Evolutionary conservation across 2,888 invertebrate genomes (phyloP).

Genomic region (Leistus spinibarbis): DNA sequence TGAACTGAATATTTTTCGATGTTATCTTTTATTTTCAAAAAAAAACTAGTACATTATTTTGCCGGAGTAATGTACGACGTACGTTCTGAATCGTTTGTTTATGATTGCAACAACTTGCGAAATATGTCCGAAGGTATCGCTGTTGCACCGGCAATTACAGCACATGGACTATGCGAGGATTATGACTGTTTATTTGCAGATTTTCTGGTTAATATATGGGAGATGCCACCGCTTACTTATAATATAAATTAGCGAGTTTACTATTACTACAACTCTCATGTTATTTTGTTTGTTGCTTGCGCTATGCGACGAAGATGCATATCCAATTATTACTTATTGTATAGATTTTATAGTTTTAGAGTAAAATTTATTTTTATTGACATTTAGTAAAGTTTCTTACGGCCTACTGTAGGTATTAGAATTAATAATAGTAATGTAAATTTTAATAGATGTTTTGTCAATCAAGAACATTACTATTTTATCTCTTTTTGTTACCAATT

Average conservation of each 20-base stretch:
- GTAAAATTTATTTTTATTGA: too few species aligned
- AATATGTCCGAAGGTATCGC: background rate
- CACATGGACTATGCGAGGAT: background rate
- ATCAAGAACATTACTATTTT: too few species aligned
- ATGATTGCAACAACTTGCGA: background rate
- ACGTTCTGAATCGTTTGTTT: background rate
- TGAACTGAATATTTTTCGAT: background rate
- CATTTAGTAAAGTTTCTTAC: too few species aligned
- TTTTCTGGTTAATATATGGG: background rate
- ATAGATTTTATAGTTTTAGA: too few species aligned
- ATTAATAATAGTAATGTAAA: too few species aligned
- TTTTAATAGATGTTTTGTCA: too few species aligned
- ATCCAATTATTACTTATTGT: too few species aligned
- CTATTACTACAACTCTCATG: too few species aligned
- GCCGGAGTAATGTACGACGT: background rate
- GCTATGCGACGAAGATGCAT: too few species aligned
- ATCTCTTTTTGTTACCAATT: too few species aligned
- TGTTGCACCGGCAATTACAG: background rate
- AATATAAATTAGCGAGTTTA: background rate
- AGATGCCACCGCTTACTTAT: background rate
- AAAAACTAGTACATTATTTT: background rate
- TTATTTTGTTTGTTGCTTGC: too few species aligned
- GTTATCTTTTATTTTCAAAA: background rate
- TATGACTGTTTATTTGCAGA: background rate
- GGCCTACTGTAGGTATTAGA: too few species aligned